Evolutionary conservation across 2,888 invertebrate genomes (phyloP).

Genomic region (Hirtodrosophila alboralis): DNA sequence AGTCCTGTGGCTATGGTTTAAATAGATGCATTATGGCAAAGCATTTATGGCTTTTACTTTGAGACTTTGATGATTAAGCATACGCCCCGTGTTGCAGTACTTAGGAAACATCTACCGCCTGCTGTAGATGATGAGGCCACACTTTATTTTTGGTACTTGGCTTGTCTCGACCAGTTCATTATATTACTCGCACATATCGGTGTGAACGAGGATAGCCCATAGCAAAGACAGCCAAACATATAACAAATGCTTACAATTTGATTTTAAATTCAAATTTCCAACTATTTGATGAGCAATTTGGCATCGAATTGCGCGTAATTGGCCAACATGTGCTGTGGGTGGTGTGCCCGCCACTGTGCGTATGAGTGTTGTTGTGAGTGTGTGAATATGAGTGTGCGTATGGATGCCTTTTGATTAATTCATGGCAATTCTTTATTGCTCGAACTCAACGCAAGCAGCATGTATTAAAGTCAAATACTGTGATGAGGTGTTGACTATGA

Average conservation of each 20-base stretch:
- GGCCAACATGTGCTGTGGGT: conserved; percentile 52
- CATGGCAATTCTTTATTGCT: conserved; percentile 44
- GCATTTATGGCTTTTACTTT: conserved; percentile 16
- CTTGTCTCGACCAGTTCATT: conserved; percentile 23
- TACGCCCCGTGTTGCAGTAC: conserved; percentile 19
- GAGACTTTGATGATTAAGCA: conserved; percentile 26
- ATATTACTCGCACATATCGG: background rate
- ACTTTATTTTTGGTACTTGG: conserved; percentile 41
- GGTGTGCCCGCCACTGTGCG: background rate
- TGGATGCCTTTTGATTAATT: conserved; percentile 56
- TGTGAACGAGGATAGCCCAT: conserved; percentile 10
- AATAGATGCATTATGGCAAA: background rate
- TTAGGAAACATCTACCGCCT: background rate
- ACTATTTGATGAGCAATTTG: conserved; percentile 53
- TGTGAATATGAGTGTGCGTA: conserved; percentile 10
- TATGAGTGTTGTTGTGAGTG: conserved; percentile 6
- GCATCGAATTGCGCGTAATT: conserved; percentile 60
- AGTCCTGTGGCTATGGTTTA: background rate
- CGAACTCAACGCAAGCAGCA: conserved; percentile 3
- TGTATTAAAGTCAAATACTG: background rate
- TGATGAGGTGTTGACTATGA: conserved; percentile 18
- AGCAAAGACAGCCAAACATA: conserved; percentile 24
- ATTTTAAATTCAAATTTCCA: conserved; percentile 20
- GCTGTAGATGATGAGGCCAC: conserved; percentile 29
- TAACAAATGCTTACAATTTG: conserved; percentile 43